Conservation (phyloP, 2,888 invertebrate species). For the Neocrepidodera transversa region DNA sequence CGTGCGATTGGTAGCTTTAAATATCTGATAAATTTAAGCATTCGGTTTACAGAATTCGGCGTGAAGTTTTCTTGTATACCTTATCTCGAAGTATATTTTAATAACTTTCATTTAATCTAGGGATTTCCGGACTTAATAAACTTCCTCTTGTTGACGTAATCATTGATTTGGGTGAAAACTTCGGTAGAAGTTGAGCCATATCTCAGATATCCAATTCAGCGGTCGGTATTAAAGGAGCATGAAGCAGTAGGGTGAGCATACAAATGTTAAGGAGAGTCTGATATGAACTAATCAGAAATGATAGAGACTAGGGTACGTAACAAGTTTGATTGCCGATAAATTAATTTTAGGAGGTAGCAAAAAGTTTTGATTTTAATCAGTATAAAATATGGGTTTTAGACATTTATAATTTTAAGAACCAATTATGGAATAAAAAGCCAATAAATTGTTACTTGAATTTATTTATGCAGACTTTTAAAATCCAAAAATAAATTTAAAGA, state of each 20-base stretch:
- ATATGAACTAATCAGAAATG: slow-evolving; percentile 20
- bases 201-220: slow-evolving; percentile 32
- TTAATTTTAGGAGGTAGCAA: slow-evolving; percentile 5
- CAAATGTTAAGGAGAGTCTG: slow-evolving; percentile 19
- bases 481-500: no score
- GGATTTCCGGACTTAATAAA: slow-evolving; percentile 36
- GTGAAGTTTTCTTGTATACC: slow-evolving; percentile 6
- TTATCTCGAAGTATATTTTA: slow-evolving; percentile 8
- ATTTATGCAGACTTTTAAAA: no score
- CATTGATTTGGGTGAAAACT: slow-evolving; percentile 39
- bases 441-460: no score
- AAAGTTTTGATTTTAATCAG: neutral
- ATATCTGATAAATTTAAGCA: slow-evolving; percentile 8
- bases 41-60: slow-evolving; percentile 3
- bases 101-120: slow-evolving; percentile 16
- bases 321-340: slow-evolving; percentile 15
- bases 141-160: slow-evolving; percentile 39
- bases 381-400: no score
- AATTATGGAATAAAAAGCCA: no score
- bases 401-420: no score
- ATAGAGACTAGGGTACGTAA: slow-evolving; percentile 4
- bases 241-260: slow-evolving; percentile 5
- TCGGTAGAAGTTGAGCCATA: slow-evolving; percentile 24
- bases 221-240: slow-evolving; percentile 29
- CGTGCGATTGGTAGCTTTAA: neutral